phyloP scores from a whole-genome alignment of 2,888 invertebrate genomes.

The Lasioglossum lativentre region DNA sequence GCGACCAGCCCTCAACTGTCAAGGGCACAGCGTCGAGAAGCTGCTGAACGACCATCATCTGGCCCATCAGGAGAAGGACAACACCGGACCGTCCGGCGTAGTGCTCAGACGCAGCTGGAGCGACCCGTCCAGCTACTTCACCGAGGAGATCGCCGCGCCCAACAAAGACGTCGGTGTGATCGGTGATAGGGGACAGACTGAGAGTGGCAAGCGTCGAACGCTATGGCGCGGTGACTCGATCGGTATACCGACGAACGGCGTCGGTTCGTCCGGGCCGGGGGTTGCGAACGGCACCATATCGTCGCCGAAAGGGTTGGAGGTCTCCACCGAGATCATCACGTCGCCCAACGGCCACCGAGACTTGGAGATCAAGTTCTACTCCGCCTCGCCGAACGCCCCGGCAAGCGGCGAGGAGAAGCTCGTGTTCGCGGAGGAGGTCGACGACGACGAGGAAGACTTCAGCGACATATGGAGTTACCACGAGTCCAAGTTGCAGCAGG shows the following conservation, averaged over 20 bases:
- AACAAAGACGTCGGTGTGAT: constrained; percentile 84
- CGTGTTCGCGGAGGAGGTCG: constrained; percentile 68
- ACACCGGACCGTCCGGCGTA: constrained; percentile 66
- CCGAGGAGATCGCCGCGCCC: constrained; percentile 79
- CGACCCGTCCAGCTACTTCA: constrained; percentile 86
- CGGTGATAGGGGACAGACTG: constrained; percentile 80
- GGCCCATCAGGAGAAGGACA: constrained; percentile 66
- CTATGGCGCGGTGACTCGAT: constrained; percentile 82
- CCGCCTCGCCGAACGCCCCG: constrained; percentile 86
- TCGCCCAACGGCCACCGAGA: constrained; percentile 92
- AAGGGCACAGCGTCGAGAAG: constrained; percentile 69
- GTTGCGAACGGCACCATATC: constrained; percentile 74
- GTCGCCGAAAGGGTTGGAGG: constrained; percentile 87
- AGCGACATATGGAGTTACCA: constrained; percentile 83
- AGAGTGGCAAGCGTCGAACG: constrained; percentile 72
- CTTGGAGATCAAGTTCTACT: constrained; percentile 92
- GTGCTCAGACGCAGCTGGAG: constrained; percentile 88
- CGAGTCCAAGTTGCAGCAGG: constrained; percentile 82
- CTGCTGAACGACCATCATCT: constrained; percentile 83
- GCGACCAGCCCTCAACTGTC: constrained; percentile 66
- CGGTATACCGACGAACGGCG: constrained; percentile 48
- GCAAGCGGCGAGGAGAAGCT: constrained; percentile 77
- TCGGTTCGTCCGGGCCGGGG: constrained; percentile 59
- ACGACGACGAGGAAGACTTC: constrained; percentile 77
- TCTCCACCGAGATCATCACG: constrained; percentile 92